Evolutionary conservation across 2,797 vertebrate genomes (phyloP).

Genomic region (Borostomias antarcticus): DNA sequence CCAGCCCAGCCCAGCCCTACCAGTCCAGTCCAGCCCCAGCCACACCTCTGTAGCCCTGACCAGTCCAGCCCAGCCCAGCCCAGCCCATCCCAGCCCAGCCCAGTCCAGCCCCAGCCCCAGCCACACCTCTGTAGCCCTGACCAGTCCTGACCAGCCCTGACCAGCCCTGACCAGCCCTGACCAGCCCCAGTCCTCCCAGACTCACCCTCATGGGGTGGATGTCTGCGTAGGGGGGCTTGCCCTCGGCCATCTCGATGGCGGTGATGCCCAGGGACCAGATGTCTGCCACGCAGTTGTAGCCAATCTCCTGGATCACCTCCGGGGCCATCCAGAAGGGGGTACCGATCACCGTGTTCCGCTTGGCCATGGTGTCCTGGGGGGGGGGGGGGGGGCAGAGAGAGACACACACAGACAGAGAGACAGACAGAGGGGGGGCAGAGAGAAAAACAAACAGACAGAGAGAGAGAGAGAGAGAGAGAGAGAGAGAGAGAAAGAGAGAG

Average conservation of each 20-base stretch:
- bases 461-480: too few species aligned
- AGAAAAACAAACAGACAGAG: not conserved
- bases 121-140: not conserved
- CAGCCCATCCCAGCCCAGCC: too few species aligned
- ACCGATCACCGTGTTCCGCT: slow-evolving; percentile 94
- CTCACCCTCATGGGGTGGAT: slow-evolving; percentile 97
- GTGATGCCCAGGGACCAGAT: slow-evolving; percentile 97
- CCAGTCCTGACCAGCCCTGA: not conserved
- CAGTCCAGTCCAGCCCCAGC: too few species aligned
- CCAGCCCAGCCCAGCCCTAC: too few species aligned
- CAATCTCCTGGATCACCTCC: slow-evolving; percentile 97
- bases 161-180: too few species aligned
- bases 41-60: not conserved
- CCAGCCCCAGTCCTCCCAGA: not conserved
- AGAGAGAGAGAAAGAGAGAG: not conserved
- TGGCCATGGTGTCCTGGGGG: slow-evolving; percentile 94
- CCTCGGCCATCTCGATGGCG: slow-evolving; percentile 95
- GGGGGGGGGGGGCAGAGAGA: not conserved
- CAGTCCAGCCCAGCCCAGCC: too few species aligned
- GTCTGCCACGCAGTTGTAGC: slow-evolving; percentile 95
- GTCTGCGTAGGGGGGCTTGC: slow-evolving; percentile 94
- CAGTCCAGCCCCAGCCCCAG: too few species aligned
- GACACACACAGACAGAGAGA: not conserved
- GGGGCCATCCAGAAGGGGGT: slow-evolving; percentile 99
- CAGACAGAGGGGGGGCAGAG: too few species aligned